Evolutionary conservation across 1,140 invertebrate species (phyloP).

Genomic region (Rhopalosiphum maidis): DNA sequence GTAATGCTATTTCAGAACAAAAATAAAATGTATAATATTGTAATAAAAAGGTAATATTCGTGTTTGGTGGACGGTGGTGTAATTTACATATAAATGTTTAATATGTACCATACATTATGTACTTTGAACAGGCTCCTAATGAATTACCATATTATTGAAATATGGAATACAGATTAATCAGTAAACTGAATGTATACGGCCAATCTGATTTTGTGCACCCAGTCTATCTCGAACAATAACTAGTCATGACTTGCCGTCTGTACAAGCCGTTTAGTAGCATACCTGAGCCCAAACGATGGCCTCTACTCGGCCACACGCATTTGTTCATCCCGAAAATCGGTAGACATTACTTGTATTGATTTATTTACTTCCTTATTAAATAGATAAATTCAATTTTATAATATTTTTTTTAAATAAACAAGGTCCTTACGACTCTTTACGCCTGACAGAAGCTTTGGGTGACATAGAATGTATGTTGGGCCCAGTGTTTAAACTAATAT

Average conservation of each 20-base stretch:
- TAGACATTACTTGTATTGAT: not conserved
- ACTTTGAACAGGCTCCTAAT: not conserved
- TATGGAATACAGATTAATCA: not conserved
- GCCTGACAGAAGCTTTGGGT: conserved; percentile 63
- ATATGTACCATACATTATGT: not conserved
- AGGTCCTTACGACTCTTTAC: conserved; percentile 62
- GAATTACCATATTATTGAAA: not conserved
- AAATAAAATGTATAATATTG: not conserved
- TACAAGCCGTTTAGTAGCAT: conserved; percentile 61
- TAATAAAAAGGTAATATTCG: not conserved
- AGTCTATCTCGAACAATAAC: not conserved
- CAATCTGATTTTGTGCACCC: not conserved
- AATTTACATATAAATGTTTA: not conserved
- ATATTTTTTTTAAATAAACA: conserved; percentile 14
- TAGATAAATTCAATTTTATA: not conserved
- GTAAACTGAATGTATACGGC: not conserved
- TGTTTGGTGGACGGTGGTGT: not conserved
- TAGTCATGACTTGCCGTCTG: not conserved
- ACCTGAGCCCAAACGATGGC: conserved; percentile 61
- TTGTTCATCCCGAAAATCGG: conserved; percentile 61
- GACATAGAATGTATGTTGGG: conserved; percentile 62
- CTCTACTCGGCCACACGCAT: conserved; percentile 63
- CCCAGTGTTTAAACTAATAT: conserved; percentile 62
- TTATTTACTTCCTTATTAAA: not conserved
- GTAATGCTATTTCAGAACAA: not conserved